Conservation (phyloP, 2,113 vertebrate genomes). For the Phylloscopus trochilus region DNA sequence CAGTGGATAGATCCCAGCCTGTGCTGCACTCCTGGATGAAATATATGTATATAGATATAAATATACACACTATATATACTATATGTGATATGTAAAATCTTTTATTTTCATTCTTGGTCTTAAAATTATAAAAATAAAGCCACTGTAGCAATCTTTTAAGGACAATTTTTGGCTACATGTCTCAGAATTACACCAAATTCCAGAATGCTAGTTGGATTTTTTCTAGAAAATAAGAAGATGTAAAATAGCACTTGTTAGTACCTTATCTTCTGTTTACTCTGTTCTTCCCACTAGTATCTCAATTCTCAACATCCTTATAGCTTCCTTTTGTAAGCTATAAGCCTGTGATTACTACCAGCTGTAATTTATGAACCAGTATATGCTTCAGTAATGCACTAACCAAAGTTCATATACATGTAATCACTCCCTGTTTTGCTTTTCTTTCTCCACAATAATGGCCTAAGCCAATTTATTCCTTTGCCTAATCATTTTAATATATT, state of each 20-base stretch:
- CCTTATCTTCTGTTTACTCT: not conserved
- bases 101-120: not conserved
- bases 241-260: not conserved
- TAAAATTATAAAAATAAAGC: not conserved
- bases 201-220: not conserved
- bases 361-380: not conserved
- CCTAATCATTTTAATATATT: not conserved
- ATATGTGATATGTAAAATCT: not conserved
- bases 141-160: not conserved
- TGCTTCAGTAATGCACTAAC: not conserved
- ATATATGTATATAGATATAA: not conserved
- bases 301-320: not conserved
- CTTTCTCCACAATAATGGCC: not conserved
- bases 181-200: not conserved
- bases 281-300: not conserved
- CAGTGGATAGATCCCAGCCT: not conserved
- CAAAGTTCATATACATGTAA: not conserved
- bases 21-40: not conserved
- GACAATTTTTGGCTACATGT: not conserved
- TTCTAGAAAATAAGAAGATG: not conserved
- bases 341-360: not conserved
- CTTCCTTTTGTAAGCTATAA: not conserved
- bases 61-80: not conserved
- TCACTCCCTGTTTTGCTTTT: not conserved
- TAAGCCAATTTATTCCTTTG: not conserved